Base-by-base conservation (phyloP, 2,888 invertebrate species). In the Deroplatys truncata region DNA sequence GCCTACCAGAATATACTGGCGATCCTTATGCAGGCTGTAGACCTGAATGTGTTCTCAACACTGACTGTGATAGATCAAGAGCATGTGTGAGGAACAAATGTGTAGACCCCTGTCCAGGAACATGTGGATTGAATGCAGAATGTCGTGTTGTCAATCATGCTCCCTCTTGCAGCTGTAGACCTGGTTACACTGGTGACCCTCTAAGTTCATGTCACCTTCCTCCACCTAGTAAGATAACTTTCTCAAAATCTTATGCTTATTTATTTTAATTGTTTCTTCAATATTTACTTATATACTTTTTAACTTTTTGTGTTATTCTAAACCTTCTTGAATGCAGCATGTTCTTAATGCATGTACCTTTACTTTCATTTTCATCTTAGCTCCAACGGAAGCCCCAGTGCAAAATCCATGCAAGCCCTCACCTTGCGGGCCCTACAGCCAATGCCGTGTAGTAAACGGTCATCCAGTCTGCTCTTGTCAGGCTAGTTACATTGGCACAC, bases 81-180 rank as follows among this genome's bases (percentile, higher is more conserved):
- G 96, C 98, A 43, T 98, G 98, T 92, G 94, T 96, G 88, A 97
- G 97, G 92, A 97, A 97, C 93, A 97, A 97, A 94, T 98, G 98
- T 93, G 95, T 95, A 92, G 96, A 98, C 94, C 98, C 98, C 29
- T 98, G 98, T 92, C 95, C 96, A 49, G 97, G 97, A 91, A 96
- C 97, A 72, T 98, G 98, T 92, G 98, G 98, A 86, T 94, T 97
- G 91, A 97, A 98, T 93, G 97, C 98, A 8, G 96, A 97, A 93
- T 98, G 98, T 93, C 95, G 95, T 89, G 97, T 98, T 4, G 95
- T 96, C 92, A 97, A 98, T 93, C 98, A 98, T 93, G 96, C 97
- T 88, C 97, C 98, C 7, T 95, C 96, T 49, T 98, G 98, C 92
- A 95, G 95, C 88, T 98, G 98, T 93, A 92, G 96, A 86, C 93